These are phyloP conservation scores for Passer domesticus DNA, from an alignment of 2,113 vertebrate genomes.

Conservation along the genomic window DNA sequence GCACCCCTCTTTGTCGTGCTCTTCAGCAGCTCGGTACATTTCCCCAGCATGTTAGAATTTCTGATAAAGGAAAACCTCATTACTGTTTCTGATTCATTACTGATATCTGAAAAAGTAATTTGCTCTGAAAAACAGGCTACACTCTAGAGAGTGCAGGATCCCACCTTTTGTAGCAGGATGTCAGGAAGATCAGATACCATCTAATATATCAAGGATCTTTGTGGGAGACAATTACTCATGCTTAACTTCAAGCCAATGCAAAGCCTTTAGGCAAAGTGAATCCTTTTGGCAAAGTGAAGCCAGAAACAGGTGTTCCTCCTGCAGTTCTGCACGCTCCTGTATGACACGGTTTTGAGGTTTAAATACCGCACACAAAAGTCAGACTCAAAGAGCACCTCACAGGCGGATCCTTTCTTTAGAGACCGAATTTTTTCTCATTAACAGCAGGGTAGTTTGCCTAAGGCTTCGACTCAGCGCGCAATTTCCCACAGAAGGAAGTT, in stretches of 20 bases:
- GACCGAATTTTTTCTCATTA: background rate
- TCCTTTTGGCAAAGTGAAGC: background rate
- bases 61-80: constrained; percentile 28
- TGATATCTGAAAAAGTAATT: background rate
- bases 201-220: background rate
- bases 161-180: background rate
- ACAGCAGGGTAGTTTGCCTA: background rate
- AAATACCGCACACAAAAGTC: background rate
- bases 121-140: background rate
- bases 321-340: background rate
- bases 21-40: background rate
- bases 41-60: background rate
- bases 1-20: background rate
- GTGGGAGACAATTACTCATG: background rate
- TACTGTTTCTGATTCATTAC: constrained; percentile 7
- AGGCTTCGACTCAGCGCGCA: background rate
- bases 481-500: background rate
- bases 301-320: background rate
- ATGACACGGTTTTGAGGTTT: background rate
- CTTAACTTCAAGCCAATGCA: background rate
- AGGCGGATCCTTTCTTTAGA: background rate
- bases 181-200: background rate
- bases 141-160: background rate
- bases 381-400: background rate
- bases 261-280: background rate